phyloP scores from a whole-genome alignment of 1,140 invertebrate genomes.

The Bombus terrestris region DNA sequence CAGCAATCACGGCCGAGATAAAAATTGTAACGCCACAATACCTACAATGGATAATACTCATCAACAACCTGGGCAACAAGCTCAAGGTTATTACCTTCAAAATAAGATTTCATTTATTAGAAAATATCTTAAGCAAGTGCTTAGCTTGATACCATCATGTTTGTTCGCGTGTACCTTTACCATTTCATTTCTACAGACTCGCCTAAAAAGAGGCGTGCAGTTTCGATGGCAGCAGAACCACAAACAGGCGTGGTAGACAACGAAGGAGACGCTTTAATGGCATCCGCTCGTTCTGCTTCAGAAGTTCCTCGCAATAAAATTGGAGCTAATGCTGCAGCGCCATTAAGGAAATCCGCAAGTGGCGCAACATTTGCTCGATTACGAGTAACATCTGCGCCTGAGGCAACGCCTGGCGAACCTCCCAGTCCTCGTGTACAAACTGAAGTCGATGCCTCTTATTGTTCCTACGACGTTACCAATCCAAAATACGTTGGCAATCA shows the following conservation, averaged over 20 bases:
- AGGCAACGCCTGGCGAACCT: slow-evolving; percentile 78
- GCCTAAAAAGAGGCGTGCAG: slow-evolving; percentile 83
- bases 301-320: slow-evolving; percentile 77
- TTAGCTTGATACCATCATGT: not conserved
- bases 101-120: not conserved
- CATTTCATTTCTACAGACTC: slow-evolving; percentile 70
- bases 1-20: slow-evolving; percentile 84
- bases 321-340: slow-evolving; percentile 72
- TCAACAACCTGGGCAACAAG: slow-evolving; percentile 73
- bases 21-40: slow-evolving; percentile 89
- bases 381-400: slow-evolving; percentile 76
- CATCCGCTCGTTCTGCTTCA: slow-evolving; percentile 81
- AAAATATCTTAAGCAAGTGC: not conserved
- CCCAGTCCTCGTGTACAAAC: slow-evolving; percentile 84
- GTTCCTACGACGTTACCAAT: slow-evolving; percentile 80
- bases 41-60: slow-evolving; percentile 79
- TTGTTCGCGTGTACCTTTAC: not conserved
- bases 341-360: slow-evolving; percentile 78
- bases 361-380: slow-evolving; percentile 80
- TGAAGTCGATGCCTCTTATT: slow-evolving; percentile 85
- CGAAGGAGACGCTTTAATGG: slow-evolving; percentile 83
- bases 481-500: slow-evolving; percentile 80
- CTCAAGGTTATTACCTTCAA: slow-evolving; percentile 72
- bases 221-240: slow-evolving; percentile 83
- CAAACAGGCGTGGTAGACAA: slow-evolving; percentile 79